Percentiles rank a stretch among this genome's conserved stretches.
phyloP scores from a whole-genome alignment of 2,113 vertebrate genomes.

The Python bivittatus region DNA sequence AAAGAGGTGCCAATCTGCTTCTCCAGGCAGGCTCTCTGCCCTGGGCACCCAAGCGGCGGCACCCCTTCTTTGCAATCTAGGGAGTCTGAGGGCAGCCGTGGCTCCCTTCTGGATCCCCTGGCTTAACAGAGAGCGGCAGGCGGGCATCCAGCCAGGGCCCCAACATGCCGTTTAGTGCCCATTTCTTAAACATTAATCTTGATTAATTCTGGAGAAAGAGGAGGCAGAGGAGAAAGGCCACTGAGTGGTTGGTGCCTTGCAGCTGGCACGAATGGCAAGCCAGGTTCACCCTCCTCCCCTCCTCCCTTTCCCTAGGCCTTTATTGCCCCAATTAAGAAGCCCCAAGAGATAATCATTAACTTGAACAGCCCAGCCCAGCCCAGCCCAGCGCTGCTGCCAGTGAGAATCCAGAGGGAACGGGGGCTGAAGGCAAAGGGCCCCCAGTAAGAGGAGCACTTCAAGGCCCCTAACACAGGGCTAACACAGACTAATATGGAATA shows the following conservation, averaged over 20 bases:
- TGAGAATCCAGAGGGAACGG: conserved; percentile 16
- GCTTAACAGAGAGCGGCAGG: background rate
- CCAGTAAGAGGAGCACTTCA: background rate
- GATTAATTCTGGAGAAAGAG: conserved; percentile 25
- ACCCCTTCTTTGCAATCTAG: background rate
- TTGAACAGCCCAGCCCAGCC: conserved; percentile 55
- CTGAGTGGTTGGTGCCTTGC: background rate
- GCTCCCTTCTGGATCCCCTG: no score
- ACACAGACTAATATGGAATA: no score
- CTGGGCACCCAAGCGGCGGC: background rate
- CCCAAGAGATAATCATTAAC: conserved; percentile 65
- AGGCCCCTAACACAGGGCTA: no score
- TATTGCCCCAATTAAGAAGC: conserved; percentile 67
- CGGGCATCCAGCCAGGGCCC: background rate
- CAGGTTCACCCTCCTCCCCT: conserved; percentile 4
- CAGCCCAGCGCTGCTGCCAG: no score
- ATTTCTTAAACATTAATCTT: conserved; percentile 50
- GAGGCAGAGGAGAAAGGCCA: background rate
- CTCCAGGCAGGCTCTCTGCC: no score
- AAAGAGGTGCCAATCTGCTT: background rate
- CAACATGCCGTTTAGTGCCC: conserved; percentile 16
- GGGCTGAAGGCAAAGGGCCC: background rate
- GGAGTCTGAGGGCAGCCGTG: background rate
- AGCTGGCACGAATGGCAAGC: background rate
- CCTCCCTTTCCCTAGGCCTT: conserved; percentile 50